phyloP scores from a whole-genome alignment of 2,888 invertebrate species.

The Pyralis farinalis region DNA sequence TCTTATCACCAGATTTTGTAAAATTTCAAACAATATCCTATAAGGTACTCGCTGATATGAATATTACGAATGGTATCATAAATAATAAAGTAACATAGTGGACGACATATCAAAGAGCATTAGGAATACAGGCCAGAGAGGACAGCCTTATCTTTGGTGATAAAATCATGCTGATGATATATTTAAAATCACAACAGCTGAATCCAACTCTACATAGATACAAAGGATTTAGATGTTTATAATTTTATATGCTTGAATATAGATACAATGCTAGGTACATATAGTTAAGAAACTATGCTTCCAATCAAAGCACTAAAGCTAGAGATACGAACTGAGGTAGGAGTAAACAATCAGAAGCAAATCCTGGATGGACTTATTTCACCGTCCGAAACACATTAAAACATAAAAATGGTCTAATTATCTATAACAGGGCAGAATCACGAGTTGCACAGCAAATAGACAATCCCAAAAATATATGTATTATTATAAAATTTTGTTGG shows the following conservation, averaged over 20 bases:
- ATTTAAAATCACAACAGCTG: conserved; percentile 13
- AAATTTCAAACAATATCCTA: conserved; percentile 32
- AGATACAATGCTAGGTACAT: conserved; percentile 16
- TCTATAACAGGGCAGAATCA: background rate
- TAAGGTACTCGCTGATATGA: conserved; percentile 64
- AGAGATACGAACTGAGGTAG: conserved; percentile 74
- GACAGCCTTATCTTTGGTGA: conserved; percentile 76
- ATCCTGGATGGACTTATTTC: conserved; percentile 45
- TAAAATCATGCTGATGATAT: conserved; percentile 43
- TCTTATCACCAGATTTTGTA: conserved; percentile 51
- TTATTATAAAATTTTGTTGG: background rate
- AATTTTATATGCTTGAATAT: background rate
- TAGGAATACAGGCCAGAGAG: conserved; percentile 23
- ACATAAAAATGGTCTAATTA: conserved; percentile 20
- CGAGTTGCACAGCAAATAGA: background rate
- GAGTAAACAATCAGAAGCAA: conserved; percentile 52
- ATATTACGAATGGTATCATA: conserved; percentile 34
- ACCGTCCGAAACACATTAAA: conserved; percentile 29
- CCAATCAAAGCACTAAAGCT: conserved; percentile 49
- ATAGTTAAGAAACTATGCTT: conserved; percentile 30
- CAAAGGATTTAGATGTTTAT: too few species aligned
- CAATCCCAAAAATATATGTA: background rate
- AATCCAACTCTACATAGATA: background rate
- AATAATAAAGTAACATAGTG: conserved; percentile 29
- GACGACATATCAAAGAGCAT: conserved; percentile 22